Evolutionary conservation across 2,888 invertebrate genomes (phyloP), one percentile per base, ranked within the genome.

Genomic region (Drosophila infuscata): DNA sequence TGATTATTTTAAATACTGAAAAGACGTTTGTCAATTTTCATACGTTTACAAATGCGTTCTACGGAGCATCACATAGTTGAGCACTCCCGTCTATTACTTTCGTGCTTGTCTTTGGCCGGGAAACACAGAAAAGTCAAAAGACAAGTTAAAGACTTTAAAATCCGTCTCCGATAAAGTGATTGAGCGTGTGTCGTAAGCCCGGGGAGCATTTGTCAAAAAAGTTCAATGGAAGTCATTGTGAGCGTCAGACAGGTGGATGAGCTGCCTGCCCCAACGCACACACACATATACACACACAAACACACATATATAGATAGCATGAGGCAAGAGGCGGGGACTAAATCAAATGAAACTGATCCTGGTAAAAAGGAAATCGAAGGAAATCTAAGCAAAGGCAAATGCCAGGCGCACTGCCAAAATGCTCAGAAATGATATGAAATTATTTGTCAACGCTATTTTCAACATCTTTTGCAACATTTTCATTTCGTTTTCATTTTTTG

Each of bases 361-460:
- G 54, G 38, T 17, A 36, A 20, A 25, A 41, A 25, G 36, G 46
- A 70, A 74, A 77, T 71, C 69, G 77, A 77, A 67, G 52, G 60
- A 70, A 77, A 77, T 77, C 74, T 67, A 74, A 70, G 74, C 57
- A 73, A 25, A 63, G 66, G 62, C 62, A 77, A 77, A 69, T 66
- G 61, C 65, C 65, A 73, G 72, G 57, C 76, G 68, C 73, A 73
- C 57, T 76, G 70, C 67, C 79, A 61, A 69, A 84, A 68, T 61
- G 66, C 78, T 58, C 69, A 81, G 81, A 84, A 83, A 87, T 88
- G 83, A 87, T 84, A 89, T 88, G 85, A 88, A 88, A 89, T 88
- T 88, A 88, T 89, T 87, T 88, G 87, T 88, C 87, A 89, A 89
- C 87, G 87, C 81, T 81, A 81, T 86, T 87, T 84, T 88, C 89